These are phyloP conservation scores for Agrotis ipsilon DNA, from an alignment of 2,888 invertebrate genomes.

Conservation along the genomic window DNA sequence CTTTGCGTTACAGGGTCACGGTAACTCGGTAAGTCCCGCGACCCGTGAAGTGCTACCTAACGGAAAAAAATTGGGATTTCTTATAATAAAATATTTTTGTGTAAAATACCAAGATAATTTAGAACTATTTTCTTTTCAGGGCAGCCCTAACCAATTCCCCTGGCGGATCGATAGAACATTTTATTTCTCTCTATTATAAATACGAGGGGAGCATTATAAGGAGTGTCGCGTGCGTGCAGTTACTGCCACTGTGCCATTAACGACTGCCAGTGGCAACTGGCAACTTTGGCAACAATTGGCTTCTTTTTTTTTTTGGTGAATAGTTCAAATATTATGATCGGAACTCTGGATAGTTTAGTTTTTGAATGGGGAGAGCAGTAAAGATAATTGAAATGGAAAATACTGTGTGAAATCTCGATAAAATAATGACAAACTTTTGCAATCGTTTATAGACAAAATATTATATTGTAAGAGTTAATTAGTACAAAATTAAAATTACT, in stretches of 20 bases:
- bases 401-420: not conserved
- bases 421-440: not conserved
- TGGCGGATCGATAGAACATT: constrained; percentile 81
- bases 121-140: not conserved
- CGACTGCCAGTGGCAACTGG: constrained; percentile 54
- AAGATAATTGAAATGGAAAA: not conserved
- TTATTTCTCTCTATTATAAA: constrained; percentile 83
- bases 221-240: constrained; percentile 85
- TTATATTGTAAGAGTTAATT: not conserved
- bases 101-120: no score
- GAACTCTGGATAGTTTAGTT: constrained; percentile 13
- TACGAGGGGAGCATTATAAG: constrained; percentile 81
- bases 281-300: constrained; percentile 23
- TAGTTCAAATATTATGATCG: constrained; percentile 43
- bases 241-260: constrained; percentile 71
- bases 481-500: not conserved
- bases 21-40: no score
- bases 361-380: not conserved
- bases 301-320: constrained; percentile 36
- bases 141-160: constrained; percentile 61
- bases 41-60: no score
- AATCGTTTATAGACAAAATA: not conserved
- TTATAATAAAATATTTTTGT: no score
- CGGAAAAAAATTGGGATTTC: no score
- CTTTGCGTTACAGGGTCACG: no score